A percentile compares a stretch with the other conserved stretches of the same genome.
Evolutionary conservation across 2,113 vertebrate genomes (phyloP).

Genomic region (Colius striatus): DNA sequence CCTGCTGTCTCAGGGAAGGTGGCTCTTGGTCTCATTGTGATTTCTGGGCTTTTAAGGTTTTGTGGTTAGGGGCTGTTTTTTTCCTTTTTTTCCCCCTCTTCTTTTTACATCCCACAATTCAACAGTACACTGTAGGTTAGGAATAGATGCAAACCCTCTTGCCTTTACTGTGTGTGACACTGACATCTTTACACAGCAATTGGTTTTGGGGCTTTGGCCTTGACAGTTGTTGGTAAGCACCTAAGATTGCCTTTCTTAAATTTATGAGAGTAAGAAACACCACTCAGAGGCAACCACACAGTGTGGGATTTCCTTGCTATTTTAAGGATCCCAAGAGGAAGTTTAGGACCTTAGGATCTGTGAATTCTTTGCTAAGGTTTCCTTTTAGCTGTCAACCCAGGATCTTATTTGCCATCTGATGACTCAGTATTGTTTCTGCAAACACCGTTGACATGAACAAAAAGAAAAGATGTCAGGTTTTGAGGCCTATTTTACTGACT

Average conservation of each 20-base stretch:
- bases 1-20: background rate
- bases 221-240: background rate
- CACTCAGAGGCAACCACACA: background rate
- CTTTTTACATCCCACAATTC: background rate
- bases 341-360: background rate
- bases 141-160: background rate
- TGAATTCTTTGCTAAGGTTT: background rate
- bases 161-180: background rate
- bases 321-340: background rate
- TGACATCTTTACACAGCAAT: background rate
- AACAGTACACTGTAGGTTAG: background rate
- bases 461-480: background rate
- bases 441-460: background rate
- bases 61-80: background rate
- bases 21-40: background rate
- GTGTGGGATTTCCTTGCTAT: background rate
- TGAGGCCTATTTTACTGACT: background rate
- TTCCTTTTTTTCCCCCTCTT: background rate
- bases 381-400: background rate
- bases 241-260: background rate
- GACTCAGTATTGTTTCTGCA: background rate
- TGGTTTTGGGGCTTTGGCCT: background rate
- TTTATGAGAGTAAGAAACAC: rapidly evolving
- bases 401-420: background rate
- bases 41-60: background rate